These are phyloP conservation scores for Hypotaenidia okinawae DNA, from an alignment of 2,797 vertebrate genomes.

Conservation along the genomic window DNA sequence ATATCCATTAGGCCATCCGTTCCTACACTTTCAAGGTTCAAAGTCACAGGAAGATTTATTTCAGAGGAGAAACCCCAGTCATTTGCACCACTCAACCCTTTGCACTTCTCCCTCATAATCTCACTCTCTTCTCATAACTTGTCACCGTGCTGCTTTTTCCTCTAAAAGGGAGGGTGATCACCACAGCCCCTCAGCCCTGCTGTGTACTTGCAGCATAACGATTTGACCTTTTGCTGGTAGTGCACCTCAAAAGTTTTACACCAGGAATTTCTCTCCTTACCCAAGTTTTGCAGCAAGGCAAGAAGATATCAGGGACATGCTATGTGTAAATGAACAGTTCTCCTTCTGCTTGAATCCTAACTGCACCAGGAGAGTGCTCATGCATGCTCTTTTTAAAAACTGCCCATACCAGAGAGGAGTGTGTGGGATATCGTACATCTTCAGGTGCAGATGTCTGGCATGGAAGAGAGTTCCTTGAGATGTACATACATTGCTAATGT, in stretches of 20 bases:
- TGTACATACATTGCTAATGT: neutral
- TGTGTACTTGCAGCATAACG: neutral
- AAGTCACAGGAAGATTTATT: neutral
- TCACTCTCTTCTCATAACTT: neutral
- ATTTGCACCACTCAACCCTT: neutral
- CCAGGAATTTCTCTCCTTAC: neutral
- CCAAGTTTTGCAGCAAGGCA: neutral
- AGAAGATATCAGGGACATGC: neutral
- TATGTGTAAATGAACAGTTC: neutral
- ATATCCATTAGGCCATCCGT: neutral
- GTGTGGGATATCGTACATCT: neutral
- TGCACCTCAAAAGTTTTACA: neutral
- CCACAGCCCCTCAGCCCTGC: neutral
- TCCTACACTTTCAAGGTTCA: neutral
- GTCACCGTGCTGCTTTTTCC: neutral
- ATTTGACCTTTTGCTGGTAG: neutral
- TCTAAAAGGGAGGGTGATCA: rapidly evolving
- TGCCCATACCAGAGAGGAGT: neutral
- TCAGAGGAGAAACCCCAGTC: neutral
- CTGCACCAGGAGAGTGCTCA: neutral
- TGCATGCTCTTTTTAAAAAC: neutral
- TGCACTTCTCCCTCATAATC: neutral
- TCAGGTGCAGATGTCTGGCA: neutral
- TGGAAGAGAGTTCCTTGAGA: neutral
- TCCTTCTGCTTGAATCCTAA: neutral